Evolutionary conservation across 2,113 vertebrate species (phyloP).

Genomic region (Forbesichthys papilliferus): DNA sequence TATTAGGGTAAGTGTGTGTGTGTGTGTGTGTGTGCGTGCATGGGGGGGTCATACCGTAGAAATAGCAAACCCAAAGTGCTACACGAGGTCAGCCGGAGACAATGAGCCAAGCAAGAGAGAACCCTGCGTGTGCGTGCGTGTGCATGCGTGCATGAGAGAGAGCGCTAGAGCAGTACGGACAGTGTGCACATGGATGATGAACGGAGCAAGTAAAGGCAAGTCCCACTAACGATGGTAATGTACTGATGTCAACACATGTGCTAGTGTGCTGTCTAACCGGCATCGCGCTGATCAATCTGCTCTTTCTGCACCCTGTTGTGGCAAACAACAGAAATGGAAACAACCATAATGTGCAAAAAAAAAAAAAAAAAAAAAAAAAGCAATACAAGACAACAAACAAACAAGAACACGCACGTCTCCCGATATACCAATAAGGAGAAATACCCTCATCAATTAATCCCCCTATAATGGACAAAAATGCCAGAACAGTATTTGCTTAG

Average conservation of each 20-base stretch:
- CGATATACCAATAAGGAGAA: not conserved
- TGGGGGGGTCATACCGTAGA: not conserved
- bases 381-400: not conserved
- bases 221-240: slow-evolving; percentile 12
- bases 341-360: not conserved
- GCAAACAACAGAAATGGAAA: not conserved
- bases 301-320: not conserved
- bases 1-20: not conserved
- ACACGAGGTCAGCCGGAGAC: slow-evolving; percentile 44
- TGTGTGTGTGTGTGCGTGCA: not conserved
- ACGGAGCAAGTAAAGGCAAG: slow-evolving; percentile 16
- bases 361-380: not conserved
- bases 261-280: not conserved
- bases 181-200: slow-evolving; percentile 15
- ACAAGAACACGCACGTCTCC: not conserved
- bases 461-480: slow-evolving; percentile 14
- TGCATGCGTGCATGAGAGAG: not conserved
- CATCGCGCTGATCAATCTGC: not conserved
- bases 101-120: not conserved
- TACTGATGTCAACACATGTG: not conserved
- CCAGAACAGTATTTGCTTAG: slow-evolving; percentile 8
- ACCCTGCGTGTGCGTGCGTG: not conserved
- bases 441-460: slow-evolving; percentile 2
- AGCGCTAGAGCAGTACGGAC: slow-evolving; percentile 8
- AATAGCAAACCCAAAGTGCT: slow-evolving; percentile 29